Base-by-base conservation (phyloP, 2,113 vertebrate genomes). In the Tetrao urogallus region DNA sequence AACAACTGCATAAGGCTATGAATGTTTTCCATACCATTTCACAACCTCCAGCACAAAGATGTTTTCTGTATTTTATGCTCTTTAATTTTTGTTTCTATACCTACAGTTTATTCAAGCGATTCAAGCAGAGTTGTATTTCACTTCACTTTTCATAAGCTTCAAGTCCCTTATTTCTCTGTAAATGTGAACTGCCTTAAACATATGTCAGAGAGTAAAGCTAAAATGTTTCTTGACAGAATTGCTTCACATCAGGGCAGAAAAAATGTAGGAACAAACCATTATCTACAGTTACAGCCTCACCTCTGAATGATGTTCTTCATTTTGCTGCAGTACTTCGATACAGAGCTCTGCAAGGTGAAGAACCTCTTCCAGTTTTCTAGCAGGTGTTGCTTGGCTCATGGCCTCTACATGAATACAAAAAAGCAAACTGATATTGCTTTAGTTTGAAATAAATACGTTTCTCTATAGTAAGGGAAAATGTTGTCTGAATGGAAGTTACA, bases 261-360 rank as follows among this genome's bases (percentile, higher is more conserved):
- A 84, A 84, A 93, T 25, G 65, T 56, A 40, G 45, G 64, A 93
- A 73, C 11, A 47, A 77, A 63, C 48, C 47, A 80, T 75, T 73
- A 48, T 63, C n/a, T 82, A 69, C 34, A 54, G 84, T 88, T 84
- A 77, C 7, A 3, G 82, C 71, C 95, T 95, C 97, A 99, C 99
- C 99, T 99, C 99, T 18, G 99, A 98, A 87, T 99, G 99, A 96
- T 99, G 98, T 63, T 99, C 99, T 38, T 99, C 99, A 45, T 99
- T 99, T 96, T 99, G 99, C 96, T 99, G 99, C 69, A 99, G 96
- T 63, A 99, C 99, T 85, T 99, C 99, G 3, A 99, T 98, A 95
- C 99, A 99, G 43, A 99, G 98, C 92, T 99, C 99, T 12, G 98
- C 99, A 42, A 99, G 97, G 43, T 98, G 97, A 97, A 99, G 97